Base-by-base conservation (phyloP, 2,888 invertebrate genomes). In the Chalcosyrphus nemorum region DNA sequence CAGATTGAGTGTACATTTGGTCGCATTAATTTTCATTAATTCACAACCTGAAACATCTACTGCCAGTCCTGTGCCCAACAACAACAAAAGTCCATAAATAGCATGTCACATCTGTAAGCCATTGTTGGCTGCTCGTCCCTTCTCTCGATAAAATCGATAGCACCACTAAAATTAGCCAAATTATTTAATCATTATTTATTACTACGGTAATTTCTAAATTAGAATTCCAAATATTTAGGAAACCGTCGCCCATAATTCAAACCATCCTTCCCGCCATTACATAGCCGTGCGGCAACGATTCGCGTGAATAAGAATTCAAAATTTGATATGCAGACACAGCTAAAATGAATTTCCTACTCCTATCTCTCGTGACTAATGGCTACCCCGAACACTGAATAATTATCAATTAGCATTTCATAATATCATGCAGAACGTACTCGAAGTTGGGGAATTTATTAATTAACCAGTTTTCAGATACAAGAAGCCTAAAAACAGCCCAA, bases 321-420 rank as follows among this genome's bases (percentile, higher is more conserved):
- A 43, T 41, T 54, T 9, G 24, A 54, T 54, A 41, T 66, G 38
- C 27, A 52, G 27, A 66, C 52, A 17, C 38, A 41, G 52, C 41
- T 41, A n/a, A 66, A 68, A 56, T 11, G 13, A 29, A 21, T 15
- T 43, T n/a, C 17, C 15, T n/a, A 15, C 17, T 13, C 11, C 41
- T 15, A 27, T 41, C 38, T 56, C 41, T n/a, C 63, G 11, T 35
- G 13, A 63, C 45, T 47, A 74, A 74, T 56, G 47, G 13, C 9
- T 29, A 7, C 21, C 45, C 7, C 35, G 24, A 50, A 57, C 24
- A 41, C 66, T 66, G 38, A 57, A 66, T 41, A 66, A 75, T 75
- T 66, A 66, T 66, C 63, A 65, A 66, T 57, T 57, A 57, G 47
- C 47, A 66, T 75, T 50, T 65, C 45, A 56, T 65, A n/a, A n/a